Evolutionary conservation across 1,140 invertebrate species (phyloP), one percentile per base, ranked within the genome.

Genomic region (Drosophila baimaii): DNA sequence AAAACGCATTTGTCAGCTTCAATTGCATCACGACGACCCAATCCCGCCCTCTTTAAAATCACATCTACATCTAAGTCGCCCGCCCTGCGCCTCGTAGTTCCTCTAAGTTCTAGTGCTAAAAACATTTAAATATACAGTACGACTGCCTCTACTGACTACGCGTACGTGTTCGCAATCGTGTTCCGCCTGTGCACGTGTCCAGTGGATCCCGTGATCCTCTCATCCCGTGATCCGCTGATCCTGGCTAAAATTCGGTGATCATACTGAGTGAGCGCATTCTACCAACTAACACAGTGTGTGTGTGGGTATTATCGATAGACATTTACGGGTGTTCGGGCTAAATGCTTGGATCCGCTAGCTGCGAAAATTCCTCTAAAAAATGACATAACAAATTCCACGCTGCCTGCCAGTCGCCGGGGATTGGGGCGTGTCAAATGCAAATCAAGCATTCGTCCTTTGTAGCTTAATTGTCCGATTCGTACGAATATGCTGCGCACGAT

Each of bases 91-190:
- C 69, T 52, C 77, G 61, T 64, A 83, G 81, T 80, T 81, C 66
- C 62, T 70, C 81, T 84, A 85, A 65, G n/a, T 74, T 88, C 85
- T 90, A 90, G 80, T 85, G 85, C 84, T 89, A 85, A 88, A 90
- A 88, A 83, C 80, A 84, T 83, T 76, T 88, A 85, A 89, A 90
- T 80, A 51, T 80, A 83, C 72, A 84, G 65, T 83, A 84, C 81
- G 78, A 77, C 72, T 77, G 70, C 33, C 59, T 62, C 69, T 72
- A 90, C 58, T 55, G 54, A 68, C 76, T 66, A 74, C 58, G 74
- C 44, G 52, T 64, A 58, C 54, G 44, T 13, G 44, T 25, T 27
- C 15, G 23, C 9, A 29, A 19, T 43, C 13, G 55, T n/a, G 23
- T 31, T 31, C 27, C 47, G 47, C 3, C 25, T 57, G 51, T 54